Base-by-base conservation (phyloP, 2,888 invertebrate species). In the Dione juno region DNA sequence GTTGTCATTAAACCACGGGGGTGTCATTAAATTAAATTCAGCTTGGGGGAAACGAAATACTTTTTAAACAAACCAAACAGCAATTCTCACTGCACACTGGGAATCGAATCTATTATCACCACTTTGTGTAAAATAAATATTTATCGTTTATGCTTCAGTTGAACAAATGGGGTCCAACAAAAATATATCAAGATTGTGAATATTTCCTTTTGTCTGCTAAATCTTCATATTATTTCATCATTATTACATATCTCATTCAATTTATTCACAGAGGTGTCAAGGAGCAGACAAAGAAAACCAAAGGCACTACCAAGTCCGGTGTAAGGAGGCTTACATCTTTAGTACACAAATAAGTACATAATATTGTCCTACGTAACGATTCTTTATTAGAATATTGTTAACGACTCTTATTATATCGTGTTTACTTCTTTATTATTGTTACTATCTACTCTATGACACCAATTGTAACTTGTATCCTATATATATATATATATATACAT, bases 201-300 rank as follows among this genome's bases (percentile, higher is more conserved):
- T 28, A 28, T 3, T 28, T 28, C 28, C 28, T 28, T 28, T 28
- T 28, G n/a, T n/a, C n/a, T n/a, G n/a, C n/a, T n/a, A n/a, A n/a
- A n/a, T n/a, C n/a, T n/a, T n/a, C n/a, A n/a, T n/a, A n/a, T n/a
- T n/a, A n/a, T n/a, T n/a, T n/a, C n/a, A n/a, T n/a, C 5, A 28
- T 28, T 28, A 28, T 3, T 28, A 28, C 5, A 48, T 37, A n/a
- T 40, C 19, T 19, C 7, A 10, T 35, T 19, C n/a, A 37, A 43
- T 45, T 61, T 11, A 14, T 52, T 54, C 48, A 28, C 88, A 93
- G 93, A 78, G 93, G 93, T 64, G 92, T 92, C 66, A 92, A 92
- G 77, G 93, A 92, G 78, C 93, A 92, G 80, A 87, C 88, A 61
- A 92, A 92, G 84, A 92, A 91, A 83, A 89, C 89, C 82, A 93